phyloP scores from a whole-genome alignment of 35 echinoderm and acorn worm species.

The Chiridota heheva region DNA sequence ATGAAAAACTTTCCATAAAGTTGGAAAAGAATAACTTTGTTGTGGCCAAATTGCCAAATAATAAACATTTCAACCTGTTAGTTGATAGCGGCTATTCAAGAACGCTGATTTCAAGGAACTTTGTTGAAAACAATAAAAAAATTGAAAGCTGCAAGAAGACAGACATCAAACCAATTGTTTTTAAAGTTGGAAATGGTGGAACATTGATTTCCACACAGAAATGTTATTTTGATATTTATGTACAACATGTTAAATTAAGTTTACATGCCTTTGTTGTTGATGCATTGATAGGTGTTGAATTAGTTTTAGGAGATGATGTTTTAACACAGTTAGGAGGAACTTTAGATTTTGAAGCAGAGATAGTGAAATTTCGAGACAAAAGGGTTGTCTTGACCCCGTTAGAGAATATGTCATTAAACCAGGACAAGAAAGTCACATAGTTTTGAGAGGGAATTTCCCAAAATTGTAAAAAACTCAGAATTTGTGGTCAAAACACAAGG shows the following conservation, averaged over 20 bases:
- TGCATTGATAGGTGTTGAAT: neutral
- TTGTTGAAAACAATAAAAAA: neutral
- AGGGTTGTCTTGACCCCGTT: neutral
- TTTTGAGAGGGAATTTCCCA: neutral
- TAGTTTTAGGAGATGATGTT: neutral
- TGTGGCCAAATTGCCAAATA: neutral
- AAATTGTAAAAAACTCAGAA: neutral
- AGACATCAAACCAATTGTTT: neutral
- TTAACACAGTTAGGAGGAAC: neutral
- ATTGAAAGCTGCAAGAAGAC: neutral
- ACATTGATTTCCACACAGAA: neutral
- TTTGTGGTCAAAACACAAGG: neutral
- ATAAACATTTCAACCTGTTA: neutral
- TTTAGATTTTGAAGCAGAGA: constrained; percentile 1
- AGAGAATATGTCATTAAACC: neutral
- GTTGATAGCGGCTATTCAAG: neutral
- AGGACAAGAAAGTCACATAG: neutral
- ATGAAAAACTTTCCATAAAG: neutral
- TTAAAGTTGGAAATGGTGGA: constrained; percentile 6
- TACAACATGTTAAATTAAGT: neutral
- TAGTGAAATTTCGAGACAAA: neutral
- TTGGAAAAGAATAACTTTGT: neutral
- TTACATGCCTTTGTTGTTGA: neutral
- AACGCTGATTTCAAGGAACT: neutral
- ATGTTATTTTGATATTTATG: neutral